A percentile compares a stretch with the other conserved stretches of the same genome.
Conservation (phyloP, 2,888 invertebrate genomes). For the Corythucha ciliata region DNA sequence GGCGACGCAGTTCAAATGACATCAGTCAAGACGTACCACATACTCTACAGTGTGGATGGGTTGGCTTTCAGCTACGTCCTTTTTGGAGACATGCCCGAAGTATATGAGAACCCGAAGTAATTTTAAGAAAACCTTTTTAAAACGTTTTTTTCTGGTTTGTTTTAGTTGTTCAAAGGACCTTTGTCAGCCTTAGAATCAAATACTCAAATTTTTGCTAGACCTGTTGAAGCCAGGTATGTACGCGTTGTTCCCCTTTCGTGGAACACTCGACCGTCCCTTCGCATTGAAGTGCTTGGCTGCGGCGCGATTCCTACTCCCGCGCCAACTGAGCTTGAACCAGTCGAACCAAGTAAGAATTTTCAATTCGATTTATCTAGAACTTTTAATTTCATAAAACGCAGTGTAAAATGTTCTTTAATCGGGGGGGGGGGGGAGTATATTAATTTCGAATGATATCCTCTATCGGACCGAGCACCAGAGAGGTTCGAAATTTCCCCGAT, state of each 20-base stretch:
- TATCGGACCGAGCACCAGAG: no score
- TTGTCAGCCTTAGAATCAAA: slow-evolving; percentile 48
- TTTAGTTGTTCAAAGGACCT: slow-evolving; percentile 65
- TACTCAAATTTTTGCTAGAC: slow-evolving; percentile 56
- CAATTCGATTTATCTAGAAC: no score
- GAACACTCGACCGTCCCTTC: slow-evolving; percentile 57
- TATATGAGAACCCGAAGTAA: slow-evolving; percentile 35
- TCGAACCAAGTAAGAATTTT: no score
- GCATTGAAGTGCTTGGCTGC: slow-evolving; percentile 69
- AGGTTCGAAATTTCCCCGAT: no score
- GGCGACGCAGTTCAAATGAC: slow-evolving; percentile 46
- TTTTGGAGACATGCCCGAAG: slow-evolving; percentile 47
- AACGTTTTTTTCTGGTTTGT: neutral
- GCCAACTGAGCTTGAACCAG: neutral
- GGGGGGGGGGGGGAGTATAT: no score
- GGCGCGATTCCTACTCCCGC: slow-evolving; percentile 3
- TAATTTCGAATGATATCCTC: no score
- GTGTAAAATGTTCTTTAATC: no score
- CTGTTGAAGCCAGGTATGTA: slow-evolving; percentile 64
- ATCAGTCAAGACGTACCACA: slow-evolving; percentile 67
- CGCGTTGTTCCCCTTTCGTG: slow-evolving; percentile 65
- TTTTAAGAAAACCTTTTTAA: neutral
- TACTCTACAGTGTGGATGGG: slow-evolving; percentile 61
- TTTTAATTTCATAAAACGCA: no score
- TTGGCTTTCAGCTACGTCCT: slow-evolving; percentile 51